Percentiles rank a stretch among this genome's conserved stretches.
phyloP scores from a whole-genome alignment of 2,888 invertebrate genomes.

The Liopterus haemorrhoidalis region DNA sequence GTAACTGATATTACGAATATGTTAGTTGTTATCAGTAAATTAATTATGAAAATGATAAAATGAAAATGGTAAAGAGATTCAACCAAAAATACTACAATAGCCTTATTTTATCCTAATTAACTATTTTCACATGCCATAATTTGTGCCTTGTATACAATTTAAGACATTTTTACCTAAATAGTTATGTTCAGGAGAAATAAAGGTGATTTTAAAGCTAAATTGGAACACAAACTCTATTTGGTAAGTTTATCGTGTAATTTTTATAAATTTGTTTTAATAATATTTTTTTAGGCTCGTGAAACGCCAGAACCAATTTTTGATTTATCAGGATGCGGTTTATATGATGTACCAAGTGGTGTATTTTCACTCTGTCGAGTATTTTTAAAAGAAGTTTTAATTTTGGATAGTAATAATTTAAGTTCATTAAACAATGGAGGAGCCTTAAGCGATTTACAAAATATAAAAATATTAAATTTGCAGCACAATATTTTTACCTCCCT shows the following conservation, averaged over 20 bases:
- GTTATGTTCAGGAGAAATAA: slow-evolving; percentile 41
- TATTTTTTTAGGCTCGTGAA: slow-evolving; percentile 57
- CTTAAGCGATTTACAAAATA: slow-evolving; percentile 61
- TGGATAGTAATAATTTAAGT: slow-evolving; percentile 64
- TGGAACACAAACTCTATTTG: slow-evolving; percentile 57
- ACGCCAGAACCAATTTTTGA: slow-evolving; percentile 78
- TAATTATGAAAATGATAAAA: no score
- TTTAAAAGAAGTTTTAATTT: slow-evolving; percentile 63
- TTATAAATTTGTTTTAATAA: slow-evolving; percentile 4
- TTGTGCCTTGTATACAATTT: slow-evolving; percentile 8
- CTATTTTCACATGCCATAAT: no score
- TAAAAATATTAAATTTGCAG: slow-evolving; percentile 62
- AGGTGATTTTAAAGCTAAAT: slow-evolving; percentile 52
- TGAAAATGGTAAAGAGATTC: no score
- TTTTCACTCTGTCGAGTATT: slow-evolving; percentile 76
- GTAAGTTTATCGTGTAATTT: slow-evolving; percentile 42
- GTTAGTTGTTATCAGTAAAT: no score
- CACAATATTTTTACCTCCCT: slow-evolving; percentile 59
- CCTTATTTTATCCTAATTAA: no score
- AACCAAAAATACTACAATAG: no score
- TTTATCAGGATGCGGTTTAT: slow-evolving; percentile 69
- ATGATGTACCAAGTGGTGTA: slow-evolving; percentile 68
- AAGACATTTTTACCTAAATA: slow-evolving; percentile 4
- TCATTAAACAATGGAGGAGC: slow-evolving; percentile 66
- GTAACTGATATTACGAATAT: no score